Percentiles rank a stretch among this genome's conserved stretches.
These are phyloP conservation scores for Halcyon leucocephala DNA, from an alignment of 2,797 vertebrate genomes.

Conservation along the genomic window DNA sequence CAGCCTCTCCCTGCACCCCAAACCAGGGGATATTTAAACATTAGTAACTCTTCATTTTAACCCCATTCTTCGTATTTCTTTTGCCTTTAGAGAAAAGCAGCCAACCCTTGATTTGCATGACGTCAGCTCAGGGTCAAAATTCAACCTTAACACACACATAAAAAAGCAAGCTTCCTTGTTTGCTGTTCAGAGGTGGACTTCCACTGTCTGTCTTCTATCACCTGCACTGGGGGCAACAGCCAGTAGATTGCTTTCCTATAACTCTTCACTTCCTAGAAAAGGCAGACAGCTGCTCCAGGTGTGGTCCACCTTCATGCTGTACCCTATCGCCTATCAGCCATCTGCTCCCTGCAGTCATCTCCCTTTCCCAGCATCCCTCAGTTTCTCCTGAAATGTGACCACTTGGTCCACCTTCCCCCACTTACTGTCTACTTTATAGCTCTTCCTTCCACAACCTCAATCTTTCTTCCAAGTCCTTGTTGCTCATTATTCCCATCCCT, in stretches of 20 bases:
- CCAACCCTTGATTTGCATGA: conserved; percentile 38
- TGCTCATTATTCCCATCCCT: background rate
- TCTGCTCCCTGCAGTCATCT: conserved; percentile 29
- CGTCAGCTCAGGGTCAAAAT: conserved; percentile 51
- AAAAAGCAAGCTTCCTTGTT: conserved; percentile 66
- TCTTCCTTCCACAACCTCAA: background rate
- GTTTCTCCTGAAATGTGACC: background rate
- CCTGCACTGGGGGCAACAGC: background rate
- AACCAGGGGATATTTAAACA: background rate
- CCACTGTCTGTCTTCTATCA: conserved; percentile 6
- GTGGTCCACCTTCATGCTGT: background rate
- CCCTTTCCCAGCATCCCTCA: background rate
- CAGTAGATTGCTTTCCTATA: conserved; percentile 13
- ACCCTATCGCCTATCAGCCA: conserved; percentile 4
- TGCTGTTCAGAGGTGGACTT: conserved; percentile 48
- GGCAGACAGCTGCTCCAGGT: conserved; percentile 53
- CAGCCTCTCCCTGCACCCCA: background rate
- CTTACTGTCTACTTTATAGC: conserved; percentile 5
- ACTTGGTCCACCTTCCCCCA: background rate
- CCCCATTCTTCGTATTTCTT: background rate
- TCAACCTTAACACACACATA: conserved; percentile 49
- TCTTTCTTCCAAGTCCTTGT: background rate
- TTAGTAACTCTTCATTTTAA: background rate
- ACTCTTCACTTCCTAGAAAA: conserved; percentile 24
- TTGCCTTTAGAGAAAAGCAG: conserved; percentile 8